These are phyloP conservation scores for Branchinecta sandiegonensis DNA, from an alignment of 2,888 invertebrate species.

Conservation along the genomic window DNA sequence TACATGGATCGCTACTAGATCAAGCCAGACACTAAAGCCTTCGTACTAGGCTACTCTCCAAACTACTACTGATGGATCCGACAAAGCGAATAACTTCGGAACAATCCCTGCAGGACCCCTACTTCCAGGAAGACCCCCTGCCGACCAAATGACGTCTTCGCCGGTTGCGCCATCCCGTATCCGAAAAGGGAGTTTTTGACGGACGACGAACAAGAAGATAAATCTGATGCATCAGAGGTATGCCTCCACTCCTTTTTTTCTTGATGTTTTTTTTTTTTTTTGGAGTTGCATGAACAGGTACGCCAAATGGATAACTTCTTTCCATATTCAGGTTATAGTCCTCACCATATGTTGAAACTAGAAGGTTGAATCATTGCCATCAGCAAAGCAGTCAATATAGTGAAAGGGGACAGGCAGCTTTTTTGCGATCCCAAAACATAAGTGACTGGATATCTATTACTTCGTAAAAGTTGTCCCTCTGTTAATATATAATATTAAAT, in stretches of 20 bases:
- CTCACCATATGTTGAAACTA: too few relatives aligned
- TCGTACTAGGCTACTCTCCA: constrained; percentile 69
- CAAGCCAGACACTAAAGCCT: constrained; percentile 82
- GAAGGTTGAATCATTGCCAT: too few relatives aligned
- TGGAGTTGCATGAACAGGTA: too few relatives aligned
- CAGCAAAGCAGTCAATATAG: too few relatives aligned
- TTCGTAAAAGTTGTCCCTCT: too few relatives aligned
- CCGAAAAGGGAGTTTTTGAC: constrained; percentile 94
- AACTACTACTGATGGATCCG: constrained; percentile 89
- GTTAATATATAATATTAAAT: too few relatives aligned
- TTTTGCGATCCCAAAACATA: too few relatives aligned
- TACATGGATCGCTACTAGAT: constrained; percentile 94
- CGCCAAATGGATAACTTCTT: too few relatives aligned
- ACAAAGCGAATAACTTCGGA: constrained; percentile 93
- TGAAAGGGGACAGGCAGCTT: too few relatives aligned
- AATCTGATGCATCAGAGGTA: constrained; percentile 57
- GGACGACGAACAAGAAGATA: constrained; percentile 92
- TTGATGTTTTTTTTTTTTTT: too few relatives aligned
- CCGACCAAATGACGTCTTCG: constrained; percentile 82
- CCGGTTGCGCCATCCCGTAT: constrained; percentile 90
- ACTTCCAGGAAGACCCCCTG: constrained; percentile 84
- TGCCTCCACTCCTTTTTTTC: constrained; percentile 28
- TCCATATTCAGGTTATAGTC: too few relatives aligned
- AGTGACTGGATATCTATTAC: too few relatives aligned
- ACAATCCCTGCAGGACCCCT: constrained; percentile 93